Evolutionary conservation across 2,888 invertebrate species (phyloP).

Genomic region (Gymnosoma rotundatum): DNA sequence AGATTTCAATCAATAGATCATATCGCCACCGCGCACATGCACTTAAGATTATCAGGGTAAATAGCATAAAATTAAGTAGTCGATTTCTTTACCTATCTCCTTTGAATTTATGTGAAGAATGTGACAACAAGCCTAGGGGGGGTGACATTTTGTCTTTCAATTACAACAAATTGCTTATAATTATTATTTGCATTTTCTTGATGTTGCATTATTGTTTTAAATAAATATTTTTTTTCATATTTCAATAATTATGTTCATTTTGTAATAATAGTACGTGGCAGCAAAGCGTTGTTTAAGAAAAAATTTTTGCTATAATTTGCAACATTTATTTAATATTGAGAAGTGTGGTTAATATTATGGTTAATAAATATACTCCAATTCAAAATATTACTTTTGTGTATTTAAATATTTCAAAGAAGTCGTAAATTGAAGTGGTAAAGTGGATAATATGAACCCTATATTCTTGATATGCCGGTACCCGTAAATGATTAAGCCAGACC

Average conservation of each 20-base stretch:
- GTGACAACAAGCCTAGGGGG: slow-evolving; percentile 57
- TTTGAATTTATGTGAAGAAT: slow-evolving; percentile 20
- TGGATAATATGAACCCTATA: too few species aligned
- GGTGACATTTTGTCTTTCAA: slow-evolving; percentile 63
- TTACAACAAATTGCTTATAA: slow-evolving; percentile 62
- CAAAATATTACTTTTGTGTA: too few species aligned
- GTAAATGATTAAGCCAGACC: too few species aligned
- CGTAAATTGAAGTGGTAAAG: too few species aligned
- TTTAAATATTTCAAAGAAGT: too few species aligned
- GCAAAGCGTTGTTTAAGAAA: too few species aligned
- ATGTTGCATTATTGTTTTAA: slow-evolving; percentile 45
- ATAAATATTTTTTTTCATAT: slow-evolving; percentile 3
- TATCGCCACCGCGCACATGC: slow-evolving; percentile 52
- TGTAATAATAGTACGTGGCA: background rate
- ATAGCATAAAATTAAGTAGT: slow-evolving; percentile 49
- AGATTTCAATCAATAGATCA: slow-evolving; percentile 67
- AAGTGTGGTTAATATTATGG: too few species aligned
- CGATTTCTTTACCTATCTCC: background rate
- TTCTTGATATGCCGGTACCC: too few species aligned
- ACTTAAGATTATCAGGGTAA: slow-evolving; percentile 48
- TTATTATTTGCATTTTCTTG: slow-evolving; percentile 51
- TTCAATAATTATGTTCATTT: slow-evolving; percentile 22
- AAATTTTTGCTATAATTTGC: background rate
- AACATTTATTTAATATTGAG: too few species aligned
- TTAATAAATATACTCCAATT: too few species aligned